Evolutionary conservation across 1,140 invertebrate species (phyloP), one percentile per base, ranked within the genome.

Genomic region (Macrocentrus cingulum): DNA sequence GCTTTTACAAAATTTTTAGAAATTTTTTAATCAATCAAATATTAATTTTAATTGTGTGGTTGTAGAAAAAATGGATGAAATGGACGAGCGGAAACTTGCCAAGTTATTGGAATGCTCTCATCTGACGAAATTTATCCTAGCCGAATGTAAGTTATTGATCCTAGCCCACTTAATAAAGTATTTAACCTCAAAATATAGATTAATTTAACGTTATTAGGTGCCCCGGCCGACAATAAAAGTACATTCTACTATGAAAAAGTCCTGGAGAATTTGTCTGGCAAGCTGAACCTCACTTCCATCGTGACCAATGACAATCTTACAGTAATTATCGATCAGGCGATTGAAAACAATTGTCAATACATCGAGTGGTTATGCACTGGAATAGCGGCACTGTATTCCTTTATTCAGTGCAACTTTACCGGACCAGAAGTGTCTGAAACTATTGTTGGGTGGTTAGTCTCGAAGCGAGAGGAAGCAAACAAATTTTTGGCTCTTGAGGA

Each of bases 331-430:
- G 11, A 58, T 9, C 4, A 44, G 42, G 15, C 16, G 18, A 51
- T 58, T 9, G 16, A 37, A 16, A 58, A 13, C 9, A 51, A 44
- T 23, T 18, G 15, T 16, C 25, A 11, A 44, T 50, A 22, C 32
- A 42, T 20, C 4, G 62, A 69, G 51, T 73, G 72, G 67, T 59
- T 85, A 9, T 70, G 67, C 34, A 61, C 82, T 60, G 87, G 82
- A 13, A 75, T 87, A 41, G 74, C 85, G 11, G 82, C 84, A 56
- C 73, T 93, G 9, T 81, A 89, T 50, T 79, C 82, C 34, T 95
- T 94, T 80, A 83, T 91, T 56, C 88, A 92, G 75, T 81, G 80
- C 32, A 95, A 95, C 76, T 94, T 90, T 82, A 88, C 87, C 55
- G 88, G 91, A 7, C 89, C 90, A n/a, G 72, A 81, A 23, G 65